Percentiles rank a stretch among this genome's conserved stretches.
Evolutionary conservation across 2,113 vertebrate species (phyloP).

Genomic region (Sapajus apella): DNA sequence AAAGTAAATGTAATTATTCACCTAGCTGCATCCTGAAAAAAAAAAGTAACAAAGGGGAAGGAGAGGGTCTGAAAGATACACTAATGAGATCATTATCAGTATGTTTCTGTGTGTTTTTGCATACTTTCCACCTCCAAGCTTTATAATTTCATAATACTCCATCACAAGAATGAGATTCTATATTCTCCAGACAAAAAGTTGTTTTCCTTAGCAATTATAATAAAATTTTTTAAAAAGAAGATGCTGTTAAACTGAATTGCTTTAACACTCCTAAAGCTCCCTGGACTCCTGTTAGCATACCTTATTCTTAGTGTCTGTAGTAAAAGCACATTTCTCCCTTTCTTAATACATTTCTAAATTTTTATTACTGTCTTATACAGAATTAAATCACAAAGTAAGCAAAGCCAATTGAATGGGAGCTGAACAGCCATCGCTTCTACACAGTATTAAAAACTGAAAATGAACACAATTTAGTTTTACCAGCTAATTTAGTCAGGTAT

Average conservation of each 20-base stretch:
- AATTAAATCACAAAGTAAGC: slow-evolving; percentile 79
- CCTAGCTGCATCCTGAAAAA: not conserved
- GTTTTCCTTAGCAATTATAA: not conserved
- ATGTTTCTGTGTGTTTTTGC: not conserved
- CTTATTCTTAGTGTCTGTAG: slow-evolving; percentile 25
- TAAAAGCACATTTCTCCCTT: slow-evolving; percentile 62
- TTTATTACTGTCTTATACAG: slow-evolving; percentile 69
- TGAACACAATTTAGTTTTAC: slow-evolving; percentile 65
- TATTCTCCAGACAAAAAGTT: slow-evolving; percentile 43
- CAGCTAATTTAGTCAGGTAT: slow-evolving; percentile 78
- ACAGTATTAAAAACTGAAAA: slow-evolving; percentile 76
- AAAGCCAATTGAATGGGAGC: slow-evolving; percentile 62
- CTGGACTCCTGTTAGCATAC: slow-evolving; percentile 16
- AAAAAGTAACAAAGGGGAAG: not conserved
- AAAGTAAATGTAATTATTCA: slow-evolving; percentile 29
- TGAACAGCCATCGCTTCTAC: slow-evolving; percentile 60
- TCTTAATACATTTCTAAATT: slow-evolving; percentile 60
- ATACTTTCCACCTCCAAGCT: not conserved
- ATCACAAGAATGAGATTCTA: slow-evolving; percentile 7
- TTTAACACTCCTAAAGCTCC: slow-evolving; percentile 51
- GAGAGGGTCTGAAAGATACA: slow-evolving; percentile 1
- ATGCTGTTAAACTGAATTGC: slow-evolving; percentile 49
- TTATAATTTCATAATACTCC: slow-evolving; percentile 33
- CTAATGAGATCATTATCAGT: slow-evolving; percentile 28
- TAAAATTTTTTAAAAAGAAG: slow-evolving; percentile 31